These are phyloP conservation scores for Gadus chalcogrammus DNA, from an alignment of 2,113 vertebrate species.

Conservation along the genomic window DNA sequence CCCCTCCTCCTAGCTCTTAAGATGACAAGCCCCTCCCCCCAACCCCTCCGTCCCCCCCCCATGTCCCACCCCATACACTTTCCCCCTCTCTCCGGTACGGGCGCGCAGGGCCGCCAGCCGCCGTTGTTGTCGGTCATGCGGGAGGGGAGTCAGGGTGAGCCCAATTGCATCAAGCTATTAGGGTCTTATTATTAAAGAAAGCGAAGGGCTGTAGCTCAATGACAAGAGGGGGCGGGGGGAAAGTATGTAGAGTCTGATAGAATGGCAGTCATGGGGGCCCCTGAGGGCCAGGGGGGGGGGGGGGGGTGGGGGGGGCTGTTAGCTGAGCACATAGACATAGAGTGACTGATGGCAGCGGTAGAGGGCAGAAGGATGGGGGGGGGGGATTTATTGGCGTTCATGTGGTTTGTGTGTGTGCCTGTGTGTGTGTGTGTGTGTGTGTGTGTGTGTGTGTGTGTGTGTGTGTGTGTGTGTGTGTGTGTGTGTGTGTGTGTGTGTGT, in stretches of 20 bases:
- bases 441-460: not conserved
- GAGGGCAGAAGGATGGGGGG: constrained; percentile 29
- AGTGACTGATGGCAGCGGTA: constrained; percentile 21
- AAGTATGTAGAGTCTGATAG: not conserved
- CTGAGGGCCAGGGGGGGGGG: not conserved
- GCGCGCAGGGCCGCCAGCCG: not conserved
- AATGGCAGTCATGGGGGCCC: not conserved
- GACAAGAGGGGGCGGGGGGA: constrained; percentile 10
- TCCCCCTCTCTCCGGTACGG: not conserved
- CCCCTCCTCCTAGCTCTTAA: not conserved
- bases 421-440: not conserved
- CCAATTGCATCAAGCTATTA: constrained; percentile 27
- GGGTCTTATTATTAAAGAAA: constrained; percentile 47
- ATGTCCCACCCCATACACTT: constrained; percentile 1
- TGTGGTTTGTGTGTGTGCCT: constrained; percentile 7
- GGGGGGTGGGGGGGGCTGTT: constrained; percentile 5
- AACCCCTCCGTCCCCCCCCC: not conserved
- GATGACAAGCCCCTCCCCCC: no score
- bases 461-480: not conserved
- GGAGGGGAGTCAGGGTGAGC: not conserved
- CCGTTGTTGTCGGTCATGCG: not conserved
- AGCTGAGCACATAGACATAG: constrained; percentile 5
- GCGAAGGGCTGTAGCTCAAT: constrained; percentile 29
- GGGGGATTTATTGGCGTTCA: constrained; percentile 30
- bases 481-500: not conserved